Conservation (phyloP, 1,140 invertebrate species). For the Anadara kagoshimensis region DNA sequence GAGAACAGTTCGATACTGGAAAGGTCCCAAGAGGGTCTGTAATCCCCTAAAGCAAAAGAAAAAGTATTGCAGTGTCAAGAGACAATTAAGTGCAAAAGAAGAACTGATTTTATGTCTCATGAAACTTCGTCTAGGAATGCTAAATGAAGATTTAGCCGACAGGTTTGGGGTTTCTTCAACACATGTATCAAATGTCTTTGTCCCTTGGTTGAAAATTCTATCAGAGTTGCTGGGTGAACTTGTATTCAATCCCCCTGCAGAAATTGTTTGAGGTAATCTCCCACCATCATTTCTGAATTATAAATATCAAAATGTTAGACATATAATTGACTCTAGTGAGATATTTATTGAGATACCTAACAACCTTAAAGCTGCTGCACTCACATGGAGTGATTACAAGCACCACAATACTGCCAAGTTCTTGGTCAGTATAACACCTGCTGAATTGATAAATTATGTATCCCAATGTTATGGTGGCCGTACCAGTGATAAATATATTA, state of each 20-base stretch:
- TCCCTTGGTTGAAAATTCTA: conserved; percentile 15
- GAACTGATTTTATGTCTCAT: conserved; percentile 18
- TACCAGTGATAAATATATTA: conserved; percentile 69
- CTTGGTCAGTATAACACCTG: conserved; percentile 69
- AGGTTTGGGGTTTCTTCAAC: conserved; percentile 24
- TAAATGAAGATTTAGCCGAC: conserved; percentile 24
- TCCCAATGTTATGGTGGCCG: conserved; percentile 69
- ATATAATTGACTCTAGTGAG: conserved; percentile 23
- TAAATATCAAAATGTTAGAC: conserved; percentile 15
- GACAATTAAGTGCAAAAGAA: conserved; percentile 20
- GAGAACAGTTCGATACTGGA: too few species aligned
- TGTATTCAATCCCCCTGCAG: conserved; percentile 24
- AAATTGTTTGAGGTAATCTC: conserved; percentile 17
- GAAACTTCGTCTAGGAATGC: conserved; percentile 26
- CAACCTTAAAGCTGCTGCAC: background rate
- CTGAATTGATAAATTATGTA: conserved; percentile 70
- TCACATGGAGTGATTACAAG: conserved; percentile 24
- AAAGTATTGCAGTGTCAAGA: background rate
- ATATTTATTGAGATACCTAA: conserved; percentile 20
- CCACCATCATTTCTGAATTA: conserved; percentile 17
- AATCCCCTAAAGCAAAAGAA: conserved; percentile 12
- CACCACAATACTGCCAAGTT: conserved; percentile 26
- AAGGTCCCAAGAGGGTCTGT: background rate
- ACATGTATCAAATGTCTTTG: conserved; percentile 20
- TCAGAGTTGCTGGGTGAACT: background rate